Conservation (phyloP, 2,888 invertebrate species). For the Oscheius myriophilus region DNA sequence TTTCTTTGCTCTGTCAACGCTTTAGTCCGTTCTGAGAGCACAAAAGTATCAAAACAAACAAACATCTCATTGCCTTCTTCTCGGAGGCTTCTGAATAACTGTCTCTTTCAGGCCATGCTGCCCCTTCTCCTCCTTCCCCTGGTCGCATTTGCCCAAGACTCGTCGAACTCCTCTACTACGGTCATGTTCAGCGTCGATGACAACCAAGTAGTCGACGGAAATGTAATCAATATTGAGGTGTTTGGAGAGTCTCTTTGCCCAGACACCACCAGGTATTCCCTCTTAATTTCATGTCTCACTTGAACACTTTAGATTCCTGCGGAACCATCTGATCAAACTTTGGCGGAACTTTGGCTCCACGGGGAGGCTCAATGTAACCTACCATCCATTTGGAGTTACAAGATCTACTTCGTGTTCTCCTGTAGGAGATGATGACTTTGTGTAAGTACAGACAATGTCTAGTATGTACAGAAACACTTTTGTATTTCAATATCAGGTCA, state of each 20-base stretch:
- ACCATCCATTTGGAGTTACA: constrained; percentile 48
- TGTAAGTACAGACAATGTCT: background rate
- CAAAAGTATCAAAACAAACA: background rate
- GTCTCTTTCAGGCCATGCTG: background rate
- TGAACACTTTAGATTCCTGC: constrained; percentile 38
- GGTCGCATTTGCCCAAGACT: background rate
- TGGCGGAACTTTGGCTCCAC: constrained; percentile 36
- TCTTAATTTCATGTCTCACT: background rate
- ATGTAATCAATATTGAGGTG: constrained; percentile 35
- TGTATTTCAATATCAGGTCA: too few relatives aligned
- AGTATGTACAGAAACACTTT: too few relatives aligned
- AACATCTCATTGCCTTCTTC: background rate
- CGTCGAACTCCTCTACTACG: background rate
- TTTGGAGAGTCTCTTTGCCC: constrained; percentile 49
- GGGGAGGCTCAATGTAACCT: constrained; percentile 35
- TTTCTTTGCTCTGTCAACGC: constrained; percentile 3
- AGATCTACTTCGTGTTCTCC: constrained; percentile 18
- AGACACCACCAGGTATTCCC: constrained; percentile 38
- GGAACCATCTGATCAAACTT: constrained; percentile 39
- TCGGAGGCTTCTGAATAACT: background rate
- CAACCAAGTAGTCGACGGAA: background rate
- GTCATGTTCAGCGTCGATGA: background rate
- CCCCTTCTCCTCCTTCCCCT: background rate
- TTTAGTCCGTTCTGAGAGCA: background rate
- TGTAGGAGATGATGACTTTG: constrained; percentile 12